Evolutionary conservation across 2,888 invertebrate genomes (phyloP).

Genomic region (Mantis religiosa): DNA sequence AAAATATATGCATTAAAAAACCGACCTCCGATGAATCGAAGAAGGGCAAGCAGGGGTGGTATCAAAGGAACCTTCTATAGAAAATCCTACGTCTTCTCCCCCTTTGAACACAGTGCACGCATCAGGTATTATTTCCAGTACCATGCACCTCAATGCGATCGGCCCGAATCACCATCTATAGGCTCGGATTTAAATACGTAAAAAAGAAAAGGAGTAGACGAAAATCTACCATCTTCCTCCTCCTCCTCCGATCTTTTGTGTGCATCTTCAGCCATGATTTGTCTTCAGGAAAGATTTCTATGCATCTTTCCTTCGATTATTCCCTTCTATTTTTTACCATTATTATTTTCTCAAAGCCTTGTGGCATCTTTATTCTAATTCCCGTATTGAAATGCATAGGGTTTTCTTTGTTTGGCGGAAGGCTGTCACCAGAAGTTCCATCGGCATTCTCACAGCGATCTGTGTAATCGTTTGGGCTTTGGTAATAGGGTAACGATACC

Average conservation of each 20-base stretch:
- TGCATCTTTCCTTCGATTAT: background rate
- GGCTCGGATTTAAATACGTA: background rate
- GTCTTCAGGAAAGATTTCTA: slow-evolving; percentile 7
- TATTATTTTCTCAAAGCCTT: background rate
- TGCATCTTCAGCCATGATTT: slow-evolving; percentile 11
- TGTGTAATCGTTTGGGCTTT: background rate
- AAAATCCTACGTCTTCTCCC: background rate
- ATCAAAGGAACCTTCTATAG: slow-evolving; percentile 3
- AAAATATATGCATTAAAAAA: background rate
- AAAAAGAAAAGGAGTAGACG: background rate
- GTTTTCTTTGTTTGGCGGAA: background rate
- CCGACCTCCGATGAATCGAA: slow-evolving; percentile 9
- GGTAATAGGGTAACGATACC: background rate
- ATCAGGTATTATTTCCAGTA: slow-evolving; percentile 5
- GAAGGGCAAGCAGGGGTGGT: slow-evolving; percentile 1
- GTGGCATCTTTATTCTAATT: slow-evolving; percentile 10
- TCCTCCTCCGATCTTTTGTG: slow-evolving; percentile 1
- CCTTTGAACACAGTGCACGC: background rate
- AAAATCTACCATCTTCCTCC: background rate
- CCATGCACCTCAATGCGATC: slow-evolving; percentile 7
- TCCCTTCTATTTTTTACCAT: background rate
- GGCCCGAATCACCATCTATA: slow-evolving; percentile 3
- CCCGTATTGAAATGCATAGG: slow-evolving; percentile 7
- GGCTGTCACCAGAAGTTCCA: background rate
- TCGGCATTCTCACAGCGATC: background rate